phyloP scores from a whole-genome alignment of 2,888 invertebrate species.

The Platycheirus albimanus region DNA sequence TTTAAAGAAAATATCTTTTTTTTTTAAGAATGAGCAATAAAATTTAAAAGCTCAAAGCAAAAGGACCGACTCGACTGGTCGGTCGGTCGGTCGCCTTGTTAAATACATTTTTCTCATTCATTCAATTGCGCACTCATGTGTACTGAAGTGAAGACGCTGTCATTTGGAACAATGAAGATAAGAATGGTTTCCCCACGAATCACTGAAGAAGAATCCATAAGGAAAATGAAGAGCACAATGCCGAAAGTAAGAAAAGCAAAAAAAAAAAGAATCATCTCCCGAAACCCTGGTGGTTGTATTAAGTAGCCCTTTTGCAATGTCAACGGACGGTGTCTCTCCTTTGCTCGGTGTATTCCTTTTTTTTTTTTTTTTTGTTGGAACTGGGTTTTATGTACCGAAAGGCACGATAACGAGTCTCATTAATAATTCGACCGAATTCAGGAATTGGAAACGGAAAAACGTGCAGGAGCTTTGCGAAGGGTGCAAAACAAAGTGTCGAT shows the following conservation, averaged over 20 bases:
- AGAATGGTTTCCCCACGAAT: constrained; percentile 55
- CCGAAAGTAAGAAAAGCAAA: constrained; percentile 22
- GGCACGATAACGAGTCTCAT: constrained; percentile 82
- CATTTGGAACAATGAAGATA: constrained; percentile 74
- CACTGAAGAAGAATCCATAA: constrained; percentile 58
- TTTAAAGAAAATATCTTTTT: background rate
- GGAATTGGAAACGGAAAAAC: constrained; percentile 27
- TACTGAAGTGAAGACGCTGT: constrained; percentile 75
- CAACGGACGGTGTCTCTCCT: constrained; percentile 20
- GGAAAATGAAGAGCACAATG: constrained; percentile 64
- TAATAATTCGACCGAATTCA: constrained; percentile 78
- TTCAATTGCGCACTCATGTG: constrained; percentile 74
- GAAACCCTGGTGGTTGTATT: constrained; percentile 41
- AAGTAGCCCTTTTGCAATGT: constrained; percentile 48
- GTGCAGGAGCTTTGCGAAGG: constrained; percentile 24
- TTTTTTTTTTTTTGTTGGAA: constrained; percentile 42
- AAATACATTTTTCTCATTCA: constrained; percentile 62
- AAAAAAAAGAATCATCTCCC: too few species aligned
- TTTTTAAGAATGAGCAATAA: constrained; percentile 59
- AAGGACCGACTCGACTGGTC: constrained; percentile 41
- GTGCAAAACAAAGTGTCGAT: constrained; percentile 34
- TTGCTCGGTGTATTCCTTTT: background rate
- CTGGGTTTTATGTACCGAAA: constrained; percentile 82
- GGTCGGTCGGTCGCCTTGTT: constrained; percentile 54
- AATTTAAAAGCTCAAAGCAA: constrained; percentile 27